phyloP scores from a whole-genome alignment of 1,140 invertebrate species.

The Chymomyza costata region DNA sequence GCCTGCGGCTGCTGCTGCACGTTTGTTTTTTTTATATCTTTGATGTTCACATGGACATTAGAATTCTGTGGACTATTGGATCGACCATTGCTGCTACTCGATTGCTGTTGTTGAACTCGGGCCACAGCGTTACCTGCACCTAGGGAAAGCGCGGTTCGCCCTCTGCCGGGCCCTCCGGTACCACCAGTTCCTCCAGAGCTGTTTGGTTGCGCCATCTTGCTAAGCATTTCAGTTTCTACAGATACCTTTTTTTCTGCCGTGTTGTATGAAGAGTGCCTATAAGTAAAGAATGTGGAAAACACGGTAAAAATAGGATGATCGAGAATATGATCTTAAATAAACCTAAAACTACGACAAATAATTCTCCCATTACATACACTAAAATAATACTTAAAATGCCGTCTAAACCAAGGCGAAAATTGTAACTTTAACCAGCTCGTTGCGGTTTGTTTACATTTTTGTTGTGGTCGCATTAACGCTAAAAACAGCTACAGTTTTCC shows the following conservation, averaged over 20 bases:
- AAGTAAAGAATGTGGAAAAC: too few relatives aligned
- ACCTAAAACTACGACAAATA: too few relatives aligned
- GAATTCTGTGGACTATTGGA: slow-evolving; percentile 47
- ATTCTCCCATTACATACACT: too few relatives aligned
- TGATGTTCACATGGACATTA: too few relatives aligned
- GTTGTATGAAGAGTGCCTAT: slow-evolving; percentile 38
- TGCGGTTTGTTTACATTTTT: slow-evolving; percentile 43
- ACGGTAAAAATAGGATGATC: too few relatives aligned
- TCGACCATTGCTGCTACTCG: slow-evolving; percentile 37
- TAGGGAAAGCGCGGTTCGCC: slow-evolving; percentile 52
- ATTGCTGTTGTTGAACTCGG: slow-evolving; percentile 37
- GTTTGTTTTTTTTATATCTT: slow-evolving; percentile 20
- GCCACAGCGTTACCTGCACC: slow-evolving; percentile 9
- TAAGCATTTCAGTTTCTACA: slow-evolving; percentile 37
- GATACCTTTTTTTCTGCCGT: slow-evolving; percentile 2
- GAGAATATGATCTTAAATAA: too few relatives aligned
- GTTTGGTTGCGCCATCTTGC: slow-evolving; percentile 61
- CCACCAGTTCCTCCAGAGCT: slow-evolving; percentile 26
- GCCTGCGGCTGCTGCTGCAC: slow-evolving; percentile 1
- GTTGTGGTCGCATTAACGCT: slow-evolving; percentile 19
- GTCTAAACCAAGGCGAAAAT: too few relatives aligned
- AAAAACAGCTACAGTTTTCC: slow-evolving; percentile 20
- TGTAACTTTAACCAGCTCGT: too few relatives aligned
- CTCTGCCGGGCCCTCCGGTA: slow-evolving; percentile 19
- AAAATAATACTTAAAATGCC: too few relatives aligned